Evolutionary conservation across 2,888 invertebrate genomes (phyloP).

Genomic region (Sinopyrophorus schimmeli): DNA sequence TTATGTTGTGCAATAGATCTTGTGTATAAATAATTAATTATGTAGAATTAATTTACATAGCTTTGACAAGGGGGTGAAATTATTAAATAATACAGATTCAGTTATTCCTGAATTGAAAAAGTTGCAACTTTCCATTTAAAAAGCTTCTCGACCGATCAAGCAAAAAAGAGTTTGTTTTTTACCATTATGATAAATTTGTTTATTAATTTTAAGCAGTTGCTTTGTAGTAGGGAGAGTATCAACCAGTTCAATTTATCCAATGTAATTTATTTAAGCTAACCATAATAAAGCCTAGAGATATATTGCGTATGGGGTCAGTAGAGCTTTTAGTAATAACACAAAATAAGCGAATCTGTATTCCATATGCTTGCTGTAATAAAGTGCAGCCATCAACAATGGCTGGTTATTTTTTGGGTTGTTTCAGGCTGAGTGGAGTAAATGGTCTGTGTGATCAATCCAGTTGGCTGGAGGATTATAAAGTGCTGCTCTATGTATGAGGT

Average conservation of each 20-base stretch:
- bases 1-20: constrained; percentile 38
- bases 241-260: constrained; percentile 6
- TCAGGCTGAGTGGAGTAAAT: constrained; percentile 49
- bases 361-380: constrained; percentile 50
- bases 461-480: constrained; percentile 46
- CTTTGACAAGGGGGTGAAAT: too few species aligned
- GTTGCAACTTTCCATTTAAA: too few species aligned
- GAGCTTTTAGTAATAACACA: constrained; percentile 33
- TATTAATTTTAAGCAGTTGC: too few species aligned
- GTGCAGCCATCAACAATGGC: constrained; percentile 51
- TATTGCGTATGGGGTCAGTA: constrained; percentile 29
- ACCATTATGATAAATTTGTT: too few species aligned
- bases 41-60: too few species aligned
- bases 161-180: too few species aligned
- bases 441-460: constrained; percentile 53
- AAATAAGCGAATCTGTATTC: constrained; percentile 48
- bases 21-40: constrained; percentile 53
- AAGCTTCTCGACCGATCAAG: too few species aligned
- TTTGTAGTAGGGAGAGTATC: background rate
- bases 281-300: constrained; percentile 25
- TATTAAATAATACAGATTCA: too few species aligned
- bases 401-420: constrained; percentile 53
- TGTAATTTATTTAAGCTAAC: constrained; percentile 19
- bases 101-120: too few species aligned
- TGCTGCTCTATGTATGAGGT: constrained; percentile 45